A percentile compares a stretch with the other conserved stretches of the same genome.
Evolutionary conservation across 2,113 vertebrate species (phyloP).

Genomic region (Equus przewalskii): DNA sequence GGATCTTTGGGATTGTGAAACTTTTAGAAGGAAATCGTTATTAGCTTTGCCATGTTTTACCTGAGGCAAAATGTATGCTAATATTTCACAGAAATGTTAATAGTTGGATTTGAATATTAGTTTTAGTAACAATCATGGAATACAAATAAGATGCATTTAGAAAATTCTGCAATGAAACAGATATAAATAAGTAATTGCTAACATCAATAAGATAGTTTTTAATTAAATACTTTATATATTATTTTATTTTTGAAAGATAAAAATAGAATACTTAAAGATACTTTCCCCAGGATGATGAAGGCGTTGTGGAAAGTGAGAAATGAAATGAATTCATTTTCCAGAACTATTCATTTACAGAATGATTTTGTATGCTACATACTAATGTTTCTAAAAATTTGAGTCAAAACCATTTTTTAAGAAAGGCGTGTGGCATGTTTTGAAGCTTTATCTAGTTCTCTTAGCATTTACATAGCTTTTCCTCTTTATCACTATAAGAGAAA

Average conservation of each 20-base stretch:
- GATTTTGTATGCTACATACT: background rate
- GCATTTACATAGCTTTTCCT: background rate
- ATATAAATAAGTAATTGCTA: background rate
- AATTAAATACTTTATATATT: background rate
- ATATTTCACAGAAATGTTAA: constrained; percentile 25
- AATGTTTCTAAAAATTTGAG: background rate
- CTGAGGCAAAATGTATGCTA: constrained; percentile 44
- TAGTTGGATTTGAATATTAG: constrained; percentile 40
- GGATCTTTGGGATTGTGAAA: background rate
- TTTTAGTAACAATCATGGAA: constrained; percentile 35
- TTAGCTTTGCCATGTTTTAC: constrained; percentile 58
- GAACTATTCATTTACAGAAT: background rate
- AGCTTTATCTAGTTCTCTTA: background rate
- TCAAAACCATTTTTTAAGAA: background rate
- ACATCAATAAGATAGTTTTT: constrained; percentile 26
- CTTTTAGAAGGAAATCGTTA: constrained; percentile 57
- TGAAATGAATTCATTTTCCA: background rate
- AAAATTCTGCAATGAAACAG: constrained; percentile 11
- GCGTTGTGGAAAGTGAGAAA: background rate
- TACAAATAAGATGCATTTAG: constrained; percentile 19
- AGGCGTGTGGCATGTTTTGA: background rate
- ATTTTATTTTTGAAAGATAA: constrained; percentile 42
- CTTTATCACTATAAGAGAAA: background rate
- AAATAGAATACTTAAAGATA: background rate
- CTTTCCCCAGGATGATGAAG: background rate